phyloP scores from a whole-genome alignment of 2,888 invertebrate genomes.

The Sepiola atlantica region DNA sequence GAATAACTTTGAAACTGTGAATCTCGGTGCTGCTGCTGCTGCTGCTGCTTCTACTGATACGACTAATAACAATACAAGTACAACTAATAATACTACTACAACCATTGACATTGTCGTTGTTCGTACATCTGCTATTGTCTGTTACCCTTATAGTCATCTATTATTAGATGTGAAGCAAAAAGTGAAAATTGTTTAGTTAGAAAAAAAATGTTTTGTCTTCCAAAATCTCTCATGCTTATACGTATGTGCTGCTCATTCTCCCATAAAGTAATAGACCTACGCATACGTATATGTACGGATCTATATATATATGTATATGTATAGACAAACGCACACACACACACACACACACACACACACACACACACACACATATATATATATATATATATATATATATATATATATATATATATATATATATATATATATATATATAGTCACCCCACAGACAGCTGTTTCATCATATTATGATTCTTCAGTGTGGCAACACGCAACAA shows the following conservation, averaged over 20 bases:
- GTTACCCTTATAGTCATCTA: neutral
- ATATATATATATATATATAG: neutral
- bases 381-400: neutral
- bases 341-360: neutral
- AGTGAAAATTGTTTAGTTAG: slow-evolving; percentile 11
- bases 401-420: neutral
- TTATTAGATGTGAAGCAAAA: neutral
- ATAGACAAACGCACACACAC: neutral
- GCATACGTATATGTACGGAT: neutral
- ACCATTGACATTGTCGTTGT: neutral
- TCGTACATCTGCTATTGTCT: neutral
- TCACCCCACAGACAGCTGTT: too few relatives aligned
- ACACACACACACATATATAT: neutral
- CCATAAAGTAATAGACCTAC: neutral
- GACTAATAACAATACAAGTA: too few relatives aligned
- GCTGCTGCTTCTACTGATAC: neutral
- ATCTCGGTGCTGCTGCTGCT: neutral
- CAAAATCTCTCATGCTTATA: neutral
- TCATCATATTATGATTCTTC: too few relatives aligned
- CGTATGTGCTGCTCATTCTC: neutral
- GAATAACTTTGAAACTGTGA: neutral
- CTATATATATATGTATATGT: neutral
- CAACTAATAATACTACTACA: neutral
- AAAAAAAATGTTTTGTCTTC: neutral
- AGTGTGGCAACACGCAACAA: too few relatives aligned